Evolutionary conservation across 2,113 vertebrate species (phyloP), one percentile per base, ranked within the genome.

Genomic region (Alaudala cheleensis): DNA sequence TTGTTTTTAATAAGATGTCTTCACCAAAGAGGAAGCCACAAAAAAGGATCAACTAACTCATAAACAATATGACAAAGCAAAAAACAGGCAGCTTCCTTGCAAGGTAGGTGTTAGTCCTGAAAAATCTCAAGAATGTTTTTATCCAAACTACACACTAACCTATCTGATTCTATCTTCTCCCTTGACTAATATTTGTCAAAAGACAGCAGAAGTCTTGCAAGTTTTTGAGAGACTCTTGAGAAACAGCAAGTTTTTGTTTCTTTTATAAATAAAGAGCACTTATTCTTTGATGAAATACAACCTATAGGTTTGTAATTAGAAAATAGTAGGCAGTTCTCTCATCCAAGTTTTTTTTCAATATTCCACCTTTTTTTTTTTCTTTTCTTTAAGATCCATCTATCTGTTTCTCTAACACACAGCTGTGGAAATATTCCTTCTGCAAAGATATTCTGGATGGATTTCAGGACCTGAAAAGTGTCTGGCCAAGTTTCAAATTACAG

Each of bases 361-460:
- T 47, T 19, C 11, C 6, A 8, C 4, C 1, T 20, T 8, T 39
- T 28, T 34, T 15, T 11, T 28, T 34, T 15, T 11, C 5, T n/a
- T 40, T 21, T 8, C 10, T 50, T 37, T 47, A 56, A 69, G 50
- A 78, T 47, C 22, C 10, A 45, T 28, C 29, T n/a, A 39, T 33
- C 45, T 18, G 11, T 45, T 49, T 58, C 34, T 42, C 50, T 33
- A 31, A 76, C 66, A 83, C 0, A 1, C 13, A 88, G 47, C 23
- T 86, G 37, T 44, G n/a, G 78, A 78, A 91, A 70, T 66, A 94
- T 9, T 81, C 64, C 25, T 80, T 70, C 67, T 81, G 17, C 54
- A 88, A 86, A 69, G 17, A 49, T 58, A 72, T 49, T 84, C n/a
- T 56, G 29, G 44, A 64, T 51, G 10, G 44, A 79, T 71, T 50